Conservation (phyloP, 2,113 vertebrate species). For the Anas platyrhynchos region DNA sequence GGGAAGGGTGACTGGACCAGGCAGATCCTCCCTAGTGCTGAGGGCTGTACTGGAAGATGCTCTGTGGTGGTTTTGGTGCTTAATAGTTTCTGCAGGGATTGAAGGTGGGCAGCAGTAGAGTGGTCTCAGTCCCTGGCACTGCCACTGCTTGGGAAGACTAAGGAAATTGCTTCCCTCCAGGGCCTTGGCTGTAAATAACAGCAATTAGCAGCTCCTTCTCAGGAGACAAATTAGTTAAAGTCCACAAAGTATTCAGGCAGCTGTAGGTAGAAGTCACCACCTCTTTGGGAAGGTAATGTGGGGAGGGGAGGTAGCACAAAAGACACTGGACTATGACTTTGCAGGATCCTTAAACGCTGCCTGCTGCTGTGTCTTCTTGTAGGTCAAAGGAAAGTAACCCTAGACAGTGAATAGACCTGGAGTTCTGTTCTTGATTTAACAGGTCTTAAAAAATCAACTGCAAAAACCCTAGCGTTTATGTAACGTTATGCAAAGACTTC, state of each 20-base stretch:
- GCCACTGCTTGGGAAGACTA: not conserved
- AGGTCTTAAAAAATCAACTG: not conserved
- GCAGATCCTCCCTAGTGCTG: not conserved
- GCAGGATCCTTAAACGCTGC: fast-evolving
- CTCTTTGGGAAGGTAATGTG: not conserved
- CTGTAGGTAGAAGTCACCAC: not conserved
- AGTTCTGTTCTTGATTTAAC: not conserved
- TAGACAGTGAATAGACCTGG: not conserved
- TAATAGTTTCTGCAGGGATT: not conserved
- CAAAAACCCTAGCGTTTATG: not conserved
- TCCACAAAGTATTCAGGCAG: not conserved
- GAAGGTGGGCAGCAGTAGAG: fast-evolving
- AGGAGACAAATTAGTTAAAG: not conserved
- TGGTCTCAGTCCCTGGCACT: not conserved
- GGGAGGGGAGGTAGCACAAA: not conserved
- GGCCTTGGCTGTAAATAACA: not conserved
- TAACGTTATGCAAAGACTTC: not conserved
- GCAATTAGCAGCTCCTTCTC: not conserved
- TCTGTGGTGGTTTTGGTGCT: not conserved
- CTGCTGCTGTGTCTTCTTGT: not conserved
- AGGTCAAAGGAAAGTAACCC: not conserved
- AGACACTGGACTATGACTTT: not conserved
- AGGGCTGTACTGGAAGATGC: not conserved
- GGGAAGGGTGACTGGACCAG: not conserved
- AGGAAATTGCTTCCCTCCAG: not conserved